phyloP scores from a whole-genome alignment of 1,140 invertebrate genomes.

The honey bee (Apis mellifera) region DNA sequence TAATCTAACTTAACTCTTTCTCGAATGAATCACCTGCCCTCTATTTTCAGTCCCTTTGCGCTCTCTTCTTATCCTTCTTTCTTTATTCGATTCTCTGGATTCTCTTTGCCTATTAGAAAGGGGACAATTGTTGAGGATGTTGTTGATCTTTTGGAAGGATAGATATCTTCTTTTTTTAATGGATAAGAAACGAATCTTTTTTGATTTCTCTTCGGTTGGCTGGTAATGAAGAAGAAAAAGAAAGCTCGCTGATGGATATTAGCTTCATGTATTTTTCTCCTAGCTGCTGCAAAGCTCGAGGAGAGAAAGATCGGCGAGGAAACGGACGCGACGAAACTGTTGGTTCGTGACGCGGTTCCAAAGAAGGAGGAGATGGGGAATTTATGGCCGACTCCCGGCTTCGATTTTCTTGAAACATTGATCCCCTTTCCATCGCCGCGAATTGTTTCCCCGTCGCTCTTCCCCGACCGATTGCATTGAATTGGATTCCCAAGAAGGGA shows the following conservation, averaged over 20 bases:
- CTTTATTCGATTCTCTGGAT: too few species aligned
- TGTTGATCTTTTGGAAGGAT: too few species aligned
- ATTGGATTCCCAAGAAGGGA: constrained; percentile 3
- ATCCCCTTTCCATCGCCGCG: constrained; percentile 21
- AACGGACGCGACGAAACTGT: constrained; percentile 31
- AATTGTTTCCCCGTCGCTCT: constrained; percentile 24
- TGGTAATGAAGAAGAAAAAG: constrained; percentile 72
- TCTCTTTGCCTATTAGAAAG: too few species aligned
- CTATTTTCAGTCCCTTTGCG: constrained; percentile 1
- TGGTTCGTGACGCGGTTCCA: constrained; percentile 42
- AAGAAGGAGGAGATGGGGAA: constrained; percentile 36
- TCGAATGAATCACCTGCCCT: constrained; percentile 25
- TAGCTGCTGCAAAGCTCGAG: too few species aligned
- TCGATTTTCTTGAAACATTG: constrained; percentile 20
- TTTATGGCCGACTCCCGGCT: constrained; percentile 20
- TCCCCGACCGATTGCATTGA: constrained; percentile 6
- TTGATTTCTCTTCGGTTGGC: neutral
- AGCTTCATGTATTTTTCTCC: constrained; percentile 38
- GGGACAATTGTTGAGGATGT: too few species aligned
- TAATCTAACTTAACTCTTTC: constrained; percentile 21
- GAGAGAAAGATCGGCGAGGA: neutral
- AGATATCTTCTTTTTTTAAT: too few species aligned
- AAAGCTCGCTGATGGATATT: constrained; percentile 64
- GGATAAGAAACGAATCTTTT: too few species aligned
- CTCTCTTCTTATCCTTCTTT: neutral